A percentile compares a stretch with the other conserved stretches of the same genome.
Conservation (phyloP, 2,113 vertebrate genomes). For the Rhabdomys dilectus region DNA sequence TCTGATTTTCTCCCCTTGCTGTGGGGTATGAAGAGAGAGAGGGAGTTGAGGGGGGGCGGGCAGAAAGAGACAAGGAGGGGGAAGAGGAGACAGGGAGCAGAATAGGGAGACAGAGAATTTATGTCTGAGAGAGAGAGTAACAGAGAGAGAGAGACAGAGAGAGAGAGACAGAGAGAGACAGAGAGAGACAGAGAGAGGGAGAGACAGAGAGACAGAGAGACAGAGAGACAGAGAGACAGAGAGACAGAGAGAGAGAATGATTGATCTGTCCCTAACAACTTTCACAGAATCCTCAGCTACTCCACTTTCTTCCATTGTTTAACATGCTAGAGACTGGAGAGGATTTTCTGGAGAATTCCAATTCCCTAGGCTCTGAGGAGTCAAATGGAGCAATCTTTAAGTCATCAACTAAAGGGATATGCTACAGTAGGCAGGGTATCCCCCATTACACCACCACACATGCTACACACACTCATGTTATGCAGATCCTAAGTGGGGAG, state of each 20-base stretch:
- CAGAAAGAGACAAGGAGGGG: neutral
- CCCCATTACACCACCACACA: rapidly evolving
- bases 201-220: neutral
- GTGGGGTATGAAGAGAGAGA: neutral
- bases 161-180: neutral
- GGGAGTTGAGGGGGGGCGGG: neutral
- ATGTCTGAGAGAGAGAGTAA: no score
- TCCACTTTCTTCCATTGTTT: neutral
- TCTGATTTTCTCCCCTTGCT: neutral
- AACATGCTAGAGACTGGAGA: neutral
- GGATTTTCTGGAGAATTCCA: neutral
- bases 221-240: neutral
- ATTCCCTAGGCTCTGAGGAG: neutral
- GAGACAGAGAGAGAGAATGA: neutral
- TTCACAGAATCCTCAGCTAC: neutral
- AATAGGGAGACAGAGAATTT: no score
- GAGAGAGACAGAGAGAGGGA: no score
- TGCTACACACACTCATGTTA: rapidly evolving
- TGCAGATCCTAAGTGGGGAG: neutral
- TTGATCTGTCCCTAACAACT: neutral
- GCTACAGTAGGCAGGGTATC: neutral
- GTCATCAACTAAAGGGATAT: rapidly evolving
- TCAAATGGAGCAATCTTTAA: neutral
- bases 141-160: neutral
- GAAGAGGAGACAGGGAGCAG: no score